Percentiles rank a stretch among this genome's conserved stretches.
Conservation (phyloP, 2,113 vertebrate genomes). For the Aphelocoma coerulescens region DNA sequence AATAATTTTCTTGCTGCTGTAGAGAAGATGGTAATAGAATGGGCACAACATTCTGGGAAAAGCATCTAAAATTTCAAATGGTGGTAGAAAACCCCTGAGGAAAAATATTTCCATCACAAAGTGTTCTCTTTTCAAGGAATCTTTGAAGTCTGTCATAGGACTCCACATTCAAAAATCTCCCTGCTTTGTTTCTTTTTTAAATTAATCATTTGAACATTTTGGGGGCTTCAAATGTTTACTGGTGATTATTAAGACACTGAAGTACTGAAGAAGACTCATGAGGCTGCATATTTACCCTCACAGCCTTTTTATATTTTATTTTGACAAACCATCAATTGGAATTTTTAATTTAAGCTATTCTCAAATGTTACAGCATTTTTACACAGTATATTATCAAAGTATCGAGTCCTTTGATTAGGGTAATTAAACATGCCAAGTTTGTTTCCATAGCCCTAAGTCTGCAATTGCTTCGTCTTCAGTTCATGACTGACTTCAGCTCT, state of each 20-base stretch:
- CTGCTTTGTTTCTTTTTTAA: constrained; percentile 74
- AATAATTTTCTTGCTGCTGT: constrained; percentile 38
- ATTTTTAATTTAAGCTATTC: constrained; percentile 75
- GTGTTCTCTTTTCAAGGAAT: constrained; percentile 59
- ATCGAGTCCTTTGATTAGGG: constrained; percentile 65
- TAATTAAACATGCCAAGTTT: constrained; percentile 74
- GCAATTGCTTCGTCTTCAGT: background rate
- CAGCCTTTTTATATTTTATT: constrained; percentile 72
- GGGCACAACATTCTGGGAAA: constrained; percentile 62
- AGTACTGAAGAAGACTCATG: constrained; percentile 55
- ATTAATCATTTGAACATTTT: constrained; percentile 76
- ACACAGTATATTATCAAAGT: constrained; percentile 69
- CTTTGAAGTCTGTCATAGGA: constrained; percentile 74
- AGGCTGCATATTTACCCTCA: constrained; percentile 61
- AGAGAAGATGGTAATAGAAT: constrained; percentile 20
- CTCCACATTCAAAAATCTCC: constrained; percentile 55
- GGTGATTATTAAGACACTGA: constrained; percentile 70
- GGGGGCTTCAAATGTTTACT: constrained; percentile 72
- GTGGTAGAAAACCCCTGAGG: constrained; percentile 53
- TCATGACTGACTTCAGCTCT: background rate
- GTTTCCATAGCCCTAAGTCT: constrained; percentile 47
- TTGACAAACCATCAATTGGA: constrained; percentile 75
- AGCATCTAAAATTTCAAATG: constrained; percentile 64
- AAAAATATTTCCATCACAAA: constrained; percentile 77
- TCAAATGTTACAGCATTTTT: constrained; percentile 66